Conservation (phyloP, 2,113 vertebrate species). For the Calidris pugnax region DNA sequence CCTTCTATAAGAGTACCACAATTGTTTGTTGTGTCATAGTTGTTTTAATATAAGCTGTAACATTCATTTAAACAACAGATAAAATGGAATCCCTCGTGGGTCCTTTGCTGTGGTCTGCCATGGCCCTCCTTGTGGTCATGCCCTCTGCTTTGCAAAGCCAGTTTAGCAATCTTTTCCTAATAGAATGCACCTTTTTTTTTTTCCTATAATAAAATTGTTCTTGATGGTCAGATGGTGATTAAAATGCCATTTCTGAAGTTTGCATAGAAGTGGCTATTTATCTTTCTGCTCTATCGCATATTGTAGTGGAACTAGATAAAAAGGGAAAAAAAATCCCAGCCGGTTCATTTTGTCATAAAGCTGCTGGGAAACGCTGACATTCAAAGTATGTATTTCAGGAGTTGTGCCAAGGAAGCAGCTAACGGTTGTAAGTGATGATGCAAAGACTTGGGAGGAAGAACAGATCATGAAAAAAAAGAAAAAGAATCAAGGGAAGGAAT, state of each 20-base stretch:
- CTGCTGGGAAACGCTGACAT: neutral
- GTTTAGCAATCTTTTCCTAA: neutral
- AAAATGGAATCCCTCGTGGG: neutral
- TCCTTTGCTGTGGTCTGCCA: neutral
- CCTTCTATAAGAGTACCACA: neutral
- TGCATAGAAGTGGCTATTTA: neutral
- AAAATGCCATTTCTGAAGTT: neutral
- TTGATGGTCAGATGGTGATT: neutral
- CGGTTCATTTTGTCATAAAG: neutral
- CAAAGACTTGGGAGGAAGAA: neutral
- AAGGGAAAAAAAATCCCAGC: rapidly evolving
- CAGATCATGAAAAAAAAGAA: neutral
- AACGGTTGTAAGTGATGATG: neutral
- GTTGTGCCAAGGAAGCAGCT: neutral
- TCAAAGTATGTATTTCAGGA: neutral
- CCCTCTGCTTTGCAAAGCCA: neutral
- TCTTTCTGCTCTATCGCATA: neutral
- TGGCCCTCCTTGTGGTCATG: rapidly evolving
- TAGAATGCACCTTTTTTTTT: neutral
- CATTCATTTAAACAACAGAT: neutral
- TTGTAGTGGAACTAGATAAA: neutral
- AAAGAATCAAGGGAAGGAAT: neutral
- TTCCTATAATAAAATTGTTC: neutral
- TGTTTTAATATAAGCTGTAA: neutral
- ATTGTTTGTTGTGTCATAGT: neutral